A percentile compares a stretch with the other conserved stretches of the same genome.
phyloP scores from a whole-genome alignment of 2,888 invertebrate genomes.

The Schizotus pectinicornis region DNA sequence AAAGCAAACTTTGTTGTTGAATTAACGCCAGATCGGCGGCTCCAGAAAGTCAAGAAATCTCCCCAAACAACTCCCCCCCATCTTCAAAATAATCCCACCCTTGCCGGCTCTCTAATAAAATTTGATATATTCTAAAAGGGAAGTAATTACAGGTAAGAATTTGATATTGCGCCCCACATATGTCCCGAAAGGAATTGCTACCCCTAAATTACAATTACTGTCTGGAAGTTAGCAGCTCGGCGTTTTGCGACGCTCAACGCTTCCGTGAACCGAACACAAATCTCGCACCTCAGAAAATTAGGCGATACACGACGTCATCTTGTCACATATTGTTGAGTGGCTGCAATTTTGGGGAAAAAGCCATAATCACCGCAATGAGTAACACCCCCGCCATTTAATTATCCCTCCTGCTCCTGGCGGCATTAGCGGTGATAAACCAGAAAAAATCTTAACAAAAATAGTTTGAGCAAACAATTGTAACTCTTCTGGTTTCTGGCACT shows the following conservation, averaged over 20 bases:
- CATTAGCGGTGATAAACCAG: too few relatives aligned
- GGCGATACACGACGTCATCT: too few relatives aligned
- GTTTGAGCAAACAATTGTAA: too few relatives aligned
- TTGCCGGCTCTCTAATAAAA: conserved; percentile 27
- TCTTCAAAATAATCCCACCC: too few relatives aligned
- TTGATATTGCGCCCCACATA: conserved; percentile 35
- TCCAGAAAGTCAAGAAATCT: background rate
- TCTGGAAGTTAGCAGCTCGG: conserved; percentile 21
- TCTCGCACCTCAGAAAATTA: too few relatives aligned
- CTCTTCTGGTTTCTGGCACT: too few relatives aligned
- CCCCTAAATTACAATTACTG: conserved; percentile 37
- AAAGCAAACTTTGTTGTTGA: conserved; percentile 22
- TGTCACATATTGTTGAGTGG: too few relatives aligned
- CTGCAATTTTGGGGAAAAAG: too few relatives aligned
- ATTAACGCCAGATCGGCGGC: conserved; percentile 5
- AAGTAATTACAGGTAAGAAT: conserved; percentile 40
- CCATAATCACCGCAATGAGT: too few relatives aligned
- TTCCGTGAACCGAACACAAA: background rate
- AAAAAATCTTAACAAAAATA: too few relatives aligned
- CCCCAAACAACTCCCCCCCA: background rate
- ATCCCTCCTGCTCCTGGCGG: too few relatives aligned
- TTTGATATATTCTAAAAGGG: conserved; percentile 36
- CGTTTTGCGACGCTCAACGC: conserved; percentile 19
- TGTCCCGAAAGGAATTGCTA: conserved; percentile 24
- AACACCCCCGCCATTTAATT: too few relatives aligned